Conservation (phyloP, 1,140 invertebrate genomes). For the Liolophura sinensis region DNA sequence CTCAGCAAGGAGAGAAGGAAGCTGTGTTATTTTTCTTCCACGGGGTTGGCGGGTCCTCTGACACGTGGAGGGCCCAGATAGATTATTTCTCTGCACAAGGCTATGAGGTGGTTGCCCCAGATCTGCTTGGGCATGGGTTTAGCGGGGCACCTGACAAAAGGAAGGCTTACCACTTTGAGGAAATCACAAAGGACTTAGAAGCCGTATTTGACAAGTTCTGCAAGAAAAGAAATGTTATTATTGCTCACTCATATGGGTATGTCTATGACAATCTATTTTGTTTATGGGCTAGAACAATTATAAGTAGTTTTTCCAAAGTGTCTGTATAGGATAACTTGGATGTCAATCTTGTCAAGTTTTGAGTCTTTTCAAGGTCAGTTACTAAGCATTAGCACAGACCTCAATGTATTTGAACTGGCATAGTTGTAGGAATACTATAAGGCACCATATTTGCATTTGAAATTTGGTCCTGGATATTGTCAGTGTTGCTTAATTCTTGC, state of each 20-base stretch:
- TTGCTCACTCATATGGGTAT: conserved; percentile 71
- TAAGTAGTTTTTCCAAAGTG: too few species aligned
- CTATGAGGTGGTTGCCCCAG: conserved; percentile 72
- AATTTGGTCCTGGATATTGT: too few species aligned
- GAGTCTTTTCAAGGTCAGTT: neutral
- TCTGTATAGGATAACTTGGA: too few species aligned
- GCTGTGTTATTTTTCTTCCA: conserved; percentile 70
- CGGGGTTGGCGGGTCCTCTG: conserved; percentile 73
- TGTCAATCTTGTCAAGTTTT: neutral
- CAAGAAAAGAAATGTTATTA: conserved; percentile 61
- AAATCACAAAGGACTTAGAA: conserved; percentile 67
- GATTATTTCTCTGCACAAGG: conserved; percentile 67
- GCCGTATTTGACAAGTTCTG: conserved; percentile 67
- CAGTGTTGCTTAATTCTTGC: too few species aligned
- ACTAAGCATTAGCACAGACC: neutral
- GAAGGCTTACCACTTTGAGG: conserved; percentile 69
- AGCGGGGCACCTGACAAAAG: conserved; percentile 67
- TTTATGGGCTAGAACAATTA: neutral
- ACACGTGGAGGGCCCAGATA: conserved; percentile 69
- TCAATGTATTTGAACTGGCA: conserved; percentile 1
- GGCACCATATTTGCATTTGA: too few species aligned
- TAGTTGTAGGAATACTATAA: too few species aligned
- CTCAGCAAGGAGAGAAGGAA: conserved; percentile 12
- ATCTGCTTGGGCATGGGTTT: conserved; percentile 74
- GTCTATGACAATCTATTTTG: conserved; percentile 15